Percentiles rank a stretch among this genome's conserved stretches.
Conservation (phyloP, 1,140 invertebrate genomes). For the Atta cephalotes region DNA sequence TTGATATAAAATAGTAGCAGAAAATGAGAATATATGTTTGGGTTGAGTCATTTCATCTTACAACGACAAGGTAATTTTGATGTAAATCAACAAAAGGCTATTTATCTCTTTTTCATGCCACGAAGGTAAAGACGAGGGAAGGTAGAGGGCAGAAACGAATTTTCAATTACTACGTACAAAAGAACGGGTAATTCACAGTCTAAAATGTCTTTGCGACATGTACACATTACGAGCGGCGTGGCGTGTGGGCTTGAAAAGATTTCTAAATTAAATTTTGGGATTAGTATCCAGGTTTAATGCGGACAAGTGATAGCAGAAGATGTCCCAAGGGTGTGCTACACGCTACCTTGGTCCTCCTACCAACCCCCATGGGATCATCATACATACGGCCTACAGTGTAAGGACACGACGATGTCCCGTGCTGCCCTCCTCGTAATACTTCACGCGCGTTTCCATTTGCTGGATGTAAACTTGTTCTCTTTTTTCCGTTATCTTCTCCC, state of each 20-base stretch:
- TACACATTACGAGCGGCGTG: background rate
- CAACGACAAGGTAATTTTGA: constrained; percentile 64
- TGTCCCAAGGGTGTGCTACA: constrained; percentile 84
- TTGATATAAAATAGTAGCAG: constrained; percentile 57
- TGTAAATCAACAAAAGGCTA: constrained; percentile 71
- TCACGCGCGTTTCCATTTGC: constrained; percentile 80
- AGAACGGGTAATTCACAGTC: constrained; percentile 82
- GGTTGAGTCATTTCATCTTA: constrained; percentile 57
- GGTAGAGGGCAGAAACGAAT: constrained; percentile 79
- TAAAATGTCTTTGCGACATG: constrained; percentile 80
- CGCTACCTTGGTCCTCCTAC: constrained; percentile 72
- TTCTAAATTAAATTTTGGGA: constrained; percentile 87
- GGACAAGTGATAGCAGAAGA: constrained; percentile 85
- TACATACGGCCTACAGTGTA: constrained; percentile 71
- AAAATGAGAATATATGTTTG: constrained; percentile 3
- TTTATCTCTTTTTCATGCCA: constrained; percentile 61
- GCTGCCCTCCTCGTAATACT: constrained; percentile 76
- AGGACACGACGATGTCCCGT: constrained; percentile 75
- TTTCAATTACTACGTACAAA: constrained; percentile 86
- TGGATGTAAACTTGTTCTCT: constrained; percentile 75
- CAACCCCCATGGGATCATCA: constrained; percentile 76
- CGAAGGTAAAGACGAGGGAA: constrained; percentile 49
- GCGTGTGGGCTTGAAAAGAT: constrained; percentile 82
- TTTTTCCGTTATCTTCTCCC: background rate
- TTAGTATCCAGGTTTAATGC: constrained; percentile 86